A percentile compares a stretch with the other conserved stretches of the same genome.
Evolutionary conservation across 2,888 invertebrate species (phyloP).

Genomic region (Callyntrura guangdongensis): DNA sequence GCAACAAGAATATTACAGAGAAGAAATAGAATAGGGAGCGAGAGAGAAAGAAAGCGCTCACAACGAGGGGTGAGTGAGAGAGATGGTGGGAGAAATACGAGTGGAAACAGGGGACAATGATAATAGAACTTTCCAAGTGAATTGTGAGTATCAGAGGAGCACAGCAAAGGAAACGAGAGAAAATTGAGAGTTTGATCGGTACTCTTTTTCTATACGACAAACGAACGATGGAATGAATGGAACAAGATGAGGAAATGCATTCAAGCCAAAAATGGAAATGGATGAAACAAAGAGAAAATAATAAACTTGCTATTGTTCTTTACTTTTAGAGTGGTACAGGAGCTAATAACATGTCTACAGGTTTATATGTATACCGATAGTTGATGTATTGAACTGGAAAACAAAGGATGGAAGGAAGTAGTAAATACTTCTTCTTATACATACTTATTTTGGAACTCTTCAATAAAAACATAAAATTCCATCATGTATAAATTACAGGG

Average conservation of each 20-base stretch:
- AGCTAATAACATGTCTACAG: slow-evolving; percentile 29
- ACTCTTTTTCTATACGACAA: background rate
- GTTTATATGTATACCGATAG: slow-evolving; percentile 8
- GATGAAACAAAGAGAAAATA: slow-evolving; percentile 57
- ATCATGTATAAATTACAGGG: slow-evolving; percentile 47
- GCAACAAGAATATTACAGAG: slow-evolving; percentile 43
- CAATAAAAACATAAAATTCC: slow-evolving; percentile 64
- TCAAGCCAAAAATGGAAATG: slow-evolving; percentile 67
- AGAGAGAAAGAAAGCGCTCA: background rate
- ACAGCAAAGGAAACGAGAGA: background rate
- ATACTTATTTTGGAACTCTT: slow-evolving; percentile 38
- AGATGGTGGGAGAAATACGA: slow-evolving; percentile 27
- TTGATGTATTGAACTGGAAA: background rate
- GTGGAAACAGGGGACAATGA: slow-evolving; percentile 52
- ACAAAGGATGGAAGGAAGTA: slow-evolving; percentile 36
- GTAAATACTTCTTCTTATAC: slow-evolving; percentile 28
- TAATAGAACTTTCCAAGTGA: slow-evolving; percentile 68
- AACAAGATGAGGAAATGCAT: slow-evolving; percentile 50
- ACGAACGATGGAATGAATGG: slow-evolving; percentile 35
- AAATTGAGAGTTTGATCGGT: slow-evolving; percentile 56
- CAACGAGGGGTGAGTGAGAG: background rate
- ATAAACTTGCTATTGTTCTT: slow-evolving; percentile 69
- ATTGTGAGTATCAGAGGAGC: slow-evolving; percentile 39
- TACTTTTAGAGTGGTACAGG: slow-evolving; percentile 43
- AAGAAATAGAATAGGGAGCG: background rate